Evolutionary conservation across 2,113 vertebrate species (phyloP), one percentile per base, ranked within the genome.

Genomic region (Podilymbus podiceps): DNA sequence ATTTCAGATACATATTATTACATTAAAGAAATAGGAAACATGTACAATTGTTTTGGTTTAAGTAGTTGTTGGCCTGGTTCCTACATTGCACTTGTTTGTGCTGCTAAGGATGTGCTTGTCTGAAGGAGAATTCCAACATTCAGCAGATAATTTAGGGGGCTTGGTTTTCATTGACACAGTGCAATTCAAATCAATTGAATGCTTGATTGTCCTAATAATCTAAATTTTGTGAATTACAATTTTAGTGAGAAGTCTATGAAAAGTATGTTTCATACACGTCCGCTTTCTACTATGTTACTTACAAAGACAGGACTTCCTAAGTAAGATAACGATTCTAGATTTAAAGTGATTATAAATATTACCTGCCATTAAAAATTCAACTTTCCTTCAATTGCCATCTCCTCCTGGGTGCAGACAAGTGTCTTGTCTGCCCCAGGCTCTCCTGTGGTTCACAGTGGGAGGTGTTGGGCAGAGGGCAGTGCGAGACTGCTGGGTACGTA

Each of bases 371-470:
- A 67, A 9, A 44, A 76, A 35, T 46, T 44, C 33, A 21, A 4
- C 25, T 28, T 0, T 64, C n/a, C 12, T 22, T 46, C 62, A 56
- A 8, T 9, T 80, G 8, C 31, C 1, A 0, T 25, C 28, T 85
- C 35, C 14, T 40, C 16, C 23, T 31, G 28, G 25, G 17, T 59
- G 22, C 74, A 73, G 47, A 35, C 4, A 7, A 44, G 19, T 1
- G 1, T 2, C 8, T 9, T 6, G 9, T 23, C 33, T 58, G 55
- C 42, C 44, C 28, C 15, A 3, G 0, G 3, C 28, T 40, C 8
- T 40, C 12, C 50, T 0, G 0, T 31, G 17, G 14, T 14, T 56
- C 31, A 4, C 35, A 19, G 27, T 2, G 1, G 42, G 62, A 68
- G 49, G 27, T 40, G 31, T 38, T 31, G 6, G 28, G 38, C 20